These are phyloP conservation scores for Pollicipes pollicipes DNA, from an alignment of 1,140 invertebrate genomes.

Conservation along the genomic window DNA sequence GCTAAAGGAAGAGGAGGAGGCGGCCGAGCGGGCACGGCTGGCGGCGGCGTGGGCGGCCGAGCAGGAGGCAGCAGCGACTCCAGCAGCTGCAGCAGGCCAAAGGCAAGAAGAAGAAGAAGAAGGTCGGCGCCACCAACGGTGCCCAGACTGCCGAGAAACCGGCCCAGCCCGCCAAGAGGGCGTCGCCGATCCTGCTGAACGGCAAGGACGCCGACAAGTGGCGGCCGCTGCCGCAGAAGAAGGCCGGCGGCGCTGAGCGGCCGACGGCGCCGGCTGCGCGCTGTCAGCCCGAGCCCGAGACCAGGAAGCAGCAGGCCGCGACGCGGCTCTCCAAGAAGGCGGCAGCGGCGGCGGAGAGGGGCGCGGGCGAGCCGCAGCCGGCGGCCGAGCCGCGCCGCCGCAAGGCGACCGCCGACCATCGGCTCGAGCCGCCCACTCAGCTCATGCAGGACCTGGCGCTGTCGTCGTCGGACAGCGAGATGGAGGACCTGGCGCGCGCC, in stretches of 20 bases:
- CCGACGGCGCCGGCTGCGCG: too few relatives aligned
- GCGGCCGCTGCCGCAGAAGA: not conserved
- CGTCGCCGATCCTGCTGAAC: not conserved
- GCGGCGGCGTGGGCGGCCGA: conserved; percentile 13
- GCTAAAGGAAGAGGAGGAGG: conserved; percentile 18
- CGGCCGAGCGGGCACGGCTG: conserved; percentile 14
- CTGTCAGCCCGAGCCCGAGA: too few relatives aligned
- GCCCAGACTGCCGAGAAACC: conserved; percentile 9
- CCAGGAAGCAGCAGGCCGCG: too few relatives aligned
- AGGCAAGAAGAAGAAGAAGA: conserved; percentile 33
- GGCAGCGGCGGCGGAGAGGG: too few relatives aligned
- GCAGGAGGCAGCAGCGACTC: conserved; percentile 20
- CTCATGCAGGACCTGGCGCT: conserved; percentile 2
- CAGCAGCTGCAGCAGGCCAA: conserved; percentile 21
- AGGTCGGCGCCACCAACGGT: conserved; percentile 19
- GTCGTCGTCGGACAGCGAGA: not conserved
- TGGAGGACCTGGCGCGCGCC: conserved; percentile 2
- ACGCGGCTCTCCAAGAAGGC: too few relatives aligned
- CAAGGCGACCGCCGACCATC: too few relatives aligned
- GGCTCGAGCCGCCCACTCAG: not conserved
- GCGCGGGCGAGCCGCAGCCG: too few relatives aligned
- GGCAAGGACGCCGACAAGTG: not conserved
- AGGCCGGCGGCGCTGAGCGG: not conserved
- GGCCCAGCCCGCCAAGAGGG: conserved; percentile 1
- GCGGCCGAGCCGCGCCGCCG: not conserved